Conservation (phyloP, 2,113 vertebrate species). For the Engystomops pustulosus region DNA sequence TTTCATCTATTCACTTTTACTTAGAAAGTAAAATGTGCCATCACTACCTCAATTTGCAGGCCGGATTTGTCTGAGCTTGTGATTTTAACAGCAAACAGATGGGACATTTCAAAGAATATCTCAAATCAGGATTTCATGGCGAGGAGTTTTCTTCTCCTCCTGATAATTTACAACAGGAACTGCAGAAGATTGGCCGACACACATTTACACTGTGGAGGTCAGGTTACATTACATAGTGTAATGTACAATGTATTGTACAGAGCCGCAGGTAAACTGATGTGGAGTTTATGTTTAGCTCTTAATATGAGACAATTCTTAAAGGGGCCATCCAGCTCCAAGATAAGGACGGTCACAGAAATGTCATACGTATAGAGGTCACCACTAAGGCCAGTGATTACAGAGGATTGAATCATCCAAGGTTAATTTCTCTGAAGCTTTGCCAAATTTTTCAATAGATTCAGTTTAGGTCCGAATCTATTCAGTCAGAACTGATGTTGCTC, state of each 20-base stretch:
- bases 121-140: not conserved
- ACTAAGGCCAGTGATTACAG: no score
- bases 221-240: slow-evolving; percentile 4
- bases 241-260: not conserved
- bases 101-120: not conserved
- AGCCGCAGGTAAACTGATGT: not conserved
- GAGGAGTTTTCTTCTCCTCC: not conserved
- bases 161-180: slow-evolving; percentile 30
- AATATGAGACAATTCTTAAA: no score
- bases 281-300: not conserved
- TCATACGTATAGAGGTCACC: no score
- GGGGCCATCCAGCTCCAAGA: no score
- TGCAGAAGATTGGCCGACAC: not conserved
- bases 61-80: slow-evolving; percentile 17
- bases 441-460: no score
- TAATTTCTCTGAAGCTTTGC: no score
- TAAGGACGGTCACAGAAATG: no score
- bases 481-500: no score
- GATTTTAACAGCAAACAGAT: slow-evolving; percentile 47
- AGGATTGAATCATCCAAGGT: no score
- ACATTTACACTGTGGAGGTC: not conserved
- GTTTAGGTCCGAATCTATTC: no score
- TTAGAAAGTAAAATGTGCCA: not conserved
- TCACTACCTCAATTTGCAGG: not conserved
- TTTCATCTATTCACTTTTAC: no score